Base-by-base conservation (phyloP, 2,888 invertebrate genomes). In the Xanthostigma xanthostigma region DNA sequence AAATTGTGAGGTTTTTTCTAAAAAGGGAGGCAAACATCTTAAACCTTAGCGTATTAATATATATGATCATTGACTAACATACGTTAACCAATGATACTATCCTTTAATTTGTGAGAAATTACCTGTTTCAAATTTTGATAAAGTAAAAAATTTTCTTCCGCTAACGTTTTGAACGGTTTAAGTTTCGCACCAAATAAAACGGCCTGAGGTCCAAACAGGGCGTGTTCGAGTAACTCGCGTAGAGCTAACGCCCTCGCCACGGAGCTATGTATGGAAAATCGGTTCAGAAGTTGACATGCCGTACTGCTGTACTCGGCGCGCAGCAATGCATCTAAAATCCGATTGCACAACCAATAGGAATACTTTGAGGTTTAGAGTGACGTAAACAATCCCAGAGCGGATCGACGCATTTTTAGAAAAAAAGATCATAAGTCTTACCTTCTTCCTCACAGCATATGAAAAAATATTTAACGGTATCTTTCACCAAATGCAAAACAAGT, bases 81-180 rank as follows among this genome's bases (percentile, higher is more conserved):
- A n/a, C n/a, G n/a, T n/a, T n/a, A n/a, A n/a, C n/a, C n/a, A n/a
- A n/a, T n/a, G n/a, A n/a, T n/a, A 27, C 27, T 27, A 27, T 27
- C 6, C 6, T 40, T 41, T 38, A 13, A 41, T 43, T 2, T 62
- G 57, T 0, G 62, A 67, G 6, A 70, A 27, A 27, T 68, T 56
- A 79, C 84, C 62, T 86, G 84, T 67, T 81, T 85, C 60, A 84
- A 81, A 64, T 89, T 89, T 60, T 86, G 76, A 57, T 80, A 74
- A 49, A 88, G 68, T 9, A 85, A 65, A 53, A 74, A 62, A 27
- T 27, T 27, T 50, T 75, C 76, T 39, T 74, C 73, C 49, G 60
- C 67, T 56, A 60, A 63, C 58, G 12, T 62, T 54, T 57, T 53
- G 62, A 53, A 71, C 70, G 57, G 56, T 59, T 74, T 75, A 12